phyloP scores from a whole-genome alignment of 2,888 invertebrate genomes.

The Drosophila acutilabella region DNA sequence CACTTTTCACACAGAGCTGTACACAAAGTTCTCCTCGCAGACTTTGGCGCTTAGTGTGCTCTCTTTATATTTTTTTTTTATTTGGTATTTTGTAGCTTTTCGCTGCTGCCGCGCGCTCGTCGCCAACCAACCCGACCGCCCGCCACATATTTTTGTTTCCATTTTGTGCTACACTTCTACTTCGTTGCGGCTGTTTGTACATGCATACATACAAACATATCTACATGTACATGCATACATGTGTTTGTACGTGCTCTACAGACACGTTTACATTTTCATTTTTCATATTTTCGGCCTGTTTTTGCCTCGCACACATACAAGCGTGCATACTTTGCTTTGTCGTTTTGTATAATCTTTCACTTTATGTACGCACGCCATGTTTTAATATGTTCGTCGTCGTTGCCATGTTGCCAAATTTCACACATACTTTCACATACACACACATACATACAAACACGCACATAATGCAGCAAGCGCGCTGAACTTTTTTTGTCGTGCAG shows the following conservation, averaged over 20 bases:
- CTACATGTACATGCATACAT: conserved; percentile 14
- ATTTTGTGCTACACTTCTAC: conserved; percentile 77
- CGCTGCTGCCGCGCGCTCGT: conserved; percentile 14
- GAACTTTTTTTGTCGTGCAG: conserved; percentile 53
- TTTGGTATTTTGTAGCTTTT: conserved; percentile 47
- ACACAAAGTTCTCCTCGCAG: conserved; percentile 3
- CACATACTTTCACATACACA: conserved; percentile 15
- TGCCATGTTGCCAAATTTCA: conserved; percentile 77
- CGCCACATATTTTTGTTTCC: conserved; percentile 76
- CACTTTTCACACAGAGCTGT: conserved; percentile 63
- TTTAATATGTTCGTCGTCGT: conserved; percentile 31
- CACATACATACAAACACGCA: conserved; percentile 7
- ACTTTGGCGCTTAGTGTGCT: conserved; percentile 58
- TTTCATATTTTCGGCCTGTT: conserved; percentile 73
- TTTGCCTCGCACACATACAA: conserved; percentile 37
- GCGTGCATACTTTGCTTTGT: conserved; percentile 43
- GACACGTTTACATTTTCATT: conserved; percentile 81
- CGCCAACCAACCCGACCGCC: conserved; percentile 29
- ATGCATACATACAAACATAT: background rate
- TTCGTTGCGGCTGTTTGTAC: conserved; percentile 46
- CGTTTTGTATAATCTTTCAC: conserved; percentile 63
- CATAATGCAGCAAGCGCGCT: conserved; percentile 19
- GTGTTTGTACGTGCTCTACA: conserved; percentile 66
- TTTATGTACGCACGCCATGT: conserved; percentile 52
- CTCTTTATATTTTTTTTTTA: conserved; percentile 20